Base-by-base conservation (phyloP, 2,888 invertebrate genomes). In the Polymixis flavicincta region DNA sequence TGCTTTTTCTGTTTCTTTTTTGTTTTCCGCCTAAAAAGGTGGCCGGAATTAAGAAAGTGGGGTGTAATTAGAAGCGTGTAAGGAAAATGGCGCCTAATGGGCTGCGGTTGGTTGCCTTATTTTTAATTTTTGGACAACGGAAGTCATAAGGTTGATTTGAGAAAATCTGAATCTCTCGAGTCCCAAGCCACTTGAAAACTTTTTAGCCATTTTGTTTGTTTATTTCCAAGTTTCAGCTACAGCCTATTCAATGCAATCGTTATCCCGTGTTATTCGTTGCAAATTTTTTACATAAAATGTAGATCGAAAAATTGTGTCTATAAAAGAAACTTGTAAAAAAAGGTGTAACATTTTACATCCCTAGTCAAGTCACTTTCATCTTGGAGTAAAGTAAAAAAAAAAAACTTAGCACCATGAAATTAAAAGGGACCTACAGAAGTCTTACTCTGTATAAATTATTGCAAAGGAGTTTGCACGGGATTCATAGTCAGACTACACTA, bases 31-130 rank as follows among this genome's bases (percentile, higher is more conserved):
- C 25, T 19, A 59, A 69, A 82, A 71, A 55, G n/a, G 48, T 72
- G 42, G 28, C 22, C 9, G 50, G 66, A 37, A 54, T 70, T 71
- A 67, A 75, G 82, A 70, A 87, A 72, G 37, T 77, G 8, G 54
- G 19, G 0, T 55, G 54, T 82, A 85, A 87, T 85, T 87, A 82
- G 64, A 50, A 60, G 22, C n/a, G 55, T 64, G 63, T 67, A 60
- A 66, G 5, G 25, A 84, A 76, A 60, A 70, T 45, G 32, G 50
- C 52, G 66, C 3, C 14, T 78, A 70, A 72, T 72, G 59, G 22
- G 14, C 37, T 37, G 7, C 13, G 11, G n/a, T 60, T 64, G 42
- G 42, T 82, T 1, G 14, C 11, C 14, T 22, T 69, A 22, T 42
- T 68, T 69, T 32, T 19, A n/a, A 14, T n/a, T 67, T 52, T 66